These are phyloP conservation scores for Lamellibrachia luymesi DNA, from an alignment of 1,140 invertebrate genomes.

Conservation along the genomic window DNA sequence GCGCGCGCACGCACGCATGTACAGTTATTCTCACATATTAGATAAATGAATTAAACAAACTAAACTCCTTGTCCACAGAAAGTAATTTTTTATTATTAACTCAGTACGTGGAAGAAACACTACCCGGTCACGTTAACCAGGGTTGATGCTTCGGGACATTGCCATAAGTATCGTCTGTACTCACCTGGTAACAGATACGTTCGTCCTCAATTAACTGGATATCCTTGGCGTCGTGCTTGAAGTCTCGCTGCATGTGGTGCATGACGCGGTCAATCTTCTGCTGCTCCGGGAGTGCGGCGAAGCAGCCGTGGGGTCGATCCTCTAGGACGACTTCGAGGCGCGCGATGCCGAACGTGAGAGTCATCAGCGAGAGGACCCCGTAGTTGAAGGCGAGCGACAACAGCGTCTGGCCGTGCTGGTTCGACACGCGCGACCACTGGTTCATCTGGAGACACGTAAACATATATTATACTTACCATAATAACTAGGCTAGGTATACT, in stretches of 20 bases:
- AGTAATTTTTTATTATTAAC: no score
- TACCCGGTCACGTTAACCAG: no score
- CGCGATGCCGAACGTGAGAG: conserved; percentile 35
- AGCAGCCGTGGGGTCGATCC: conserved; percentile 46
- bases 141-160: background rate
- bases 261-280: conserved; percentile 37
- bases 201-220: conserved; percentile 12
- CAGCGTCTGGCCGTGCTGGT: conserved; percentile 48
- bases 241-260: conserved; percentile 40
- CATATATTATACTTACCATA: background rate
- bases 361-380: conserved; percentile 50
- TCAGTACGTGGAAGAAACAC: no score
- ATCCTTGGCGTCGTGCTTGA: conserved; percentile 25
- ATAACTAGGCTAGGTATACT: background rate
- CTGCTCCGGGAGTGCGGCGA: conserved; percentile 35
- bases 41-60: no score
- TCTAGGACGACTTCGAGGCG: conserved; percentile 32
- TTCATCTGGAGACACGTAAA: background rate
- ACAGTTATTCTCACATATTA: no score
- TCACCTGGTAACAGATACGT: conserved; percentile 39
- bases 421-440: conserved; percentile 45
- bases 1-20: no score
- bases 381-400: conserved; percentile 53
- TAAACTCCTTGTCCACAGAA: no score
- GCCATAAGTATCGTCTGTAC: background rate